Evolutionary conservation across 2,797 vertebrate species (phyloP), one percentile per base, ranked within the genome.

Genomic region (Geotria australis): DNA sequence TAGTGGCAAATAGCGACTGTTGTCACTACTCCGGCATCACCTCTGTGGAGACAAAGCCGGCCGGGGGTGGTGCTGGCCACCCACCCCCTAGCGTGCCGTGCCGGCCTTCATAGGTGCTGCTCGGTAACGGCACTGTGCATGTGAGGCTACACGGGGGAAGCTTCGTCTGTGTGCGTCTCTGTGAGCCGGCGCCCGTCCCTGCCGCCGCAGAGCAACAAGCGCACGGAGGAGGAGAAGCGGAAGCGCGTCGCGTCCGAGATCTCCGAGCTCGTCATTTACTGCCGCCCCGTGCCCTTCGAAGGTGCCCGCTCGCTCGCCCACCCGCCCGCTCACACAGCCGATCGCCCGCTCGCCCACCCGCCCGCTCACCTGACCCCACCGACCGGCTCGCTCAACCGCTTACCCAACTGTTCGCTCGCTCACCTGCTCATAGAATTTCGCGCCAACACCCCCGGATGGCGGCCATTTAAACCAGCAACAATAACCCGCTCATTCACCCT

Each of bases 171-270:
- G n/a, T n/a, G n/a, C n/a, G n/a, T n/a, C n/a, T n/a, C n/a, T n/a
- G n/a, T n/a, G n/a, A n/a, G n/a, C n/a, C n/a, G n/a, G n/a, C n/a
- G n/a, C n/a, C n/a, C n/a, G n/a, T n/a, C 24, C 24, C 24, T 24
- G 24, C 24, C 24, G 24, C 24, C 3, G 24, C 24, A 24, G 24
- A 24, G 24, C 24, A 24, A 24, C 24, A 24, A 24, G 68, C 88
- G 89, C 53, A 98, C 95, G 73, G 82, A 91, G 71, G 96, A 95
- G 89, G 91, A 98, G 64, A 79, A 89, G 62, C 85, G 86, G 64
- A 96, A 98, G 78, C 96, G 91, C 72, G 96, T 98, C 13, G 91
- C 91, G 14, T 67, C 93, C 69, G 91, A 98, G 65, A 76, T 98
- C 24, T 98, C 91, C 0, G 91, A 98, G 60, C 76, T 98, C 48